phyloP scores from a whole-genome alignment of 2,797 vertebrate genomes.

The Acanthopagrus latus region DNA sequence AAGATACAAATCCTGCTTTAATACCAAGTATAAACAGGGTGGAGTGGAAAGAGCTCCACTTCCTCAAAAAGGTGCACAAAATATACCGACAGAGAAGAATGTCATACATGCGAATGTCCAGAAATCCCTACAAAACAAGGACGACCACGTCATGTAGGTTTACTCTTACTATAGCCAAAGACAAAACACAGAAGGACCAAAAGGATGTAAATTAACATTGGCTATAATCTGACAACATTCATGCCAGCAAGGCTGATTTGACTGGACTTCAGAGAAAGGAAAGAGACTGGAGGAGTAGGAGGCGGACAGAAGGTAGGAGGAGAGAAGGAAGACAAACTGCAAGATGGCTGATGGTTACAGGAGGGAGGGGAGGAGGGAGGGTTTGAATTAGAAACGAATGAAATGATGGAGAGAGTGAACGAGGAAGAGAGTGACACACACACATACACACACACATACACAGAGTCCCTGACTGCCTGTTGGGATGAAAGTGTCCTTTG shows the following conservation, averaged over 20 bases:
- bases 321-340: too few species aligned
- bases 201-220: not conserved
- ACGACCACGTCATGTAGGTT: not conserved
- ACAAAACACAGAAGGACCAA: not conserved
- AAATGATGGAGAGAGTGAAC: not conserved
- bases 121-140: not conserved
- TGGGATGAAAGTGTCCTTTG: conserved; percentile 35
- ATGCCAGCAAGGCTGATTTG: not conserved
- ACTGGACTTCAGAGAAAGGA: not conserved
- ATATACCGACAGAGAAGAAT: not conserved
- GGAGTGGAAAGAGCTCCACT: not conserved
- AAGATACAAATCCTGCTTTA: too few species aligned
- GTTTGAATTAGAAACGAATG: not conserved
- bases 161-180: not conserved
- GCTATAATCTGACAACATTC: not conserved
- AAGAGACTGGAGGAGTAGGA: not conserved
- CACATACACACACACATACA: too few species aligned
- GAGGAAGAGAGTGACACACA: not conserved
- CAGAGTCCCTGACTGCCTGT: not conserved
- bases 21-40: too few species aligned
- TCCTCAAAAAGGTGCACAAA: not conserved
- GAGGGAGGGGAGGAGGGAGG: not conserved
- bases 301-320: not conserved
- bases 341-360: not conserved
- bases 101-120: not conserved